phyloP scores from a whole-genome alignment of 2,113 vertebrate species.

The Alethe castanea region DNA sequence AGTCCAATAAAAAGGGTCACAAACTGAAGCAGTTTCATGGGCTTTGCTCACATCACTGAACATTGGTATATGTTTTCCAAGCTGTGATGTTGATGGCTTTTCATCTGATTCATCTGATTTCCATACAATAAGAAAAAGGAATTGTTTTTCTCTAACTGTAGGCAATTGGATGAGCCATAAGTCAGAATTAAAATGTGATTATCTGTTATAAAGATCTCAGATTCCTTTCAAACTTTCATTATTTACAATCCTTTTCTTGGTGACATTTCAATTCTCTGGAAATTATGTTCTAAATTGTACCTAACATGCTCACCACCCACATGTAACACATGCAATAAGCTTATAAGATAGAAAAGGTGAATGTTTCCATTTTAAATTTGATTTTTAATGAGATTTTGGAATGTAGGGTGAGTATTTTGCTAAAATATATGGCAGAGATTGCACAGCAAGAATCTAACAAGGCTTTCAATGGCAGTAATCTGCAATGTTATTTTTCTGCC shows the following conservation, averaged over 20 bases:
- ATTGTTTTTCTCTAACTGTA: slow-evolving; percentile 49
- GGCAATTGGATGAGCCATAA: slow-evolving; percentile 59
- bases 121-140: slow-evolving; percentile 51
- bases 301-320: slow-evolving; percentile 54
- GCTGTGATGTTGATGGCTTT: slow-evolving; percentile 38
- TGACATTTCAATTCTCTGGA: slow-evolving; percentile 58
- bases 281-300: slow-evolving; percentile 56
- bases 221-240: slow-evolving; percentile 54
- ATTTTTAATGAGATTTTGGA: slow-evolving; percentile 48
- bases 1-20: not conserved
- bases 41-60: slow-evolving; percentile 28
- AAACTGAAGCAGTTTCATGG: not conserved
- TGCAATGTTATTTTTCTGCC: slow-evolving; percentile 18
- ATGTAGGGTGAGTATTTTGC: not conserved
- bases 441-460: not conserved
- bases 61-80: slow-evolving; percentile 23
- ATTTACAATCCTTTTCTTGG: slow-evolving; percentile 56
- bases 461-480: slow-evolving; percentile 1
- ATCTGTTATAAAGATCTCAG: slow-evolving; percentile 49
- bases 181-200: slow-evolving; percentile 70
- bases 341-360: slow-evolving; percentile 29
- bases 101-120: slow-evolving; percentile 51
- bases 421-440: slow-evolving; percentile 24
- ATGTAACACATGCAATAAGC: slow-evolving; percentile 29
- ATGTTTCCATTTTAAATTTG: slow-evolving; percentile 43